Evolutionary conservation across 1,140 invertebrate genomes (phyloP).

Genomic region (Phymorhynchus buccinoides): DNA sequence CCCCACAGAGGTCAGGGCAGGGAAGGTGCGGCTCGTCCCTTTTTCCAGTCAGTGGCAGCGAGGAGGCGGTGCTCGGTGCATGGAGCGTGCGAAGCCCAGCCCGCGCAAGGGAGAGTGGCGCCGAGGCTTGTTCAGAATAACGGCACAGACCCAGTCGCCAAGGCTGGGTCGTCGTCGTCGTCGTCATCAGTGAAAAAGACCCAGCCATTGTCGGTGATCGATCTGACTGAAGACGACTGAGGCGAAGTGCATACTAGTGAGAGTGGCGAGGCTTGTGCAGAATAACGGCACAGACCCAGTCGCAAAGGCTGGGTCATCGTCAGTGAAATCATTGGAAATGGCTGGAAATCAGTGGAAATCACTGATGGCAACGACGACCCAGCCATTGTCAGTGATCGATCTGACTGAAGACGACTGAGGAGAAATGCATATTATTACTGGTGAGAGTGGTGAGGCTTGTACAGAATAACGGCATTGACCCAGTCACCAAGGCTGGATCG

Average conservation of each 20-base stretch:
- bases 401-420: background rate
- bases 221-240: background rate
- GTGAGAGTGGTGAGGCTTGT: too few relatives aligned
- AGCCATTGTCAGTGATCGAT: background rate
- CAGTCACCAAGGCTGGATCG: too few relatives aligned
- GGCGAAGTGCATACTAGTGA: too few relatives aligned
- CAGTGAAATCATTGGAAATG: background rate
- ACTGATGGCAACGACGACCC: background rate
- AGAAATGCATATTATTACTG: too few relatives aligned
- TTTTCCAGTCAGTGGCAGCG: background rate
- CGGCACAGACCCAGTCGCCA: background rate
- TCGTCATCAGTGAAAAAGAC: background rate
- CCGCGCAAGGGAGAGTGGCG: background rate
- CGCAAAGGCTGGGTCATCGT: too few relatives aligned
- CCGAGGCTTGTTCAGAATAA: background rate
- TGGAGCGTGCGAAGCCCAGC: background rate
- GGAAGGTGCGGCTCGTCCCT: background rate
- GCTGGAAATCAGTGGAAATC: too few relatives aligned
- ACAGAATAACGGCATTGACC: too few relatives aligned
- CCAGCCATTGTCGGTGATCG: background rate
- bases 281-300: too few relatives aligned
- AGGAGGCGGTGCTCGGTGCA: background rate
- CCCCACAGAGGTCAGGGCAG: background rate
- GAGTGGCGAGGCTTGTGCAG: too few relatives aligned
- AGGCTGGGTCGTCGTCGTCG: background rate